phyloP scores from a whole-genome alignment of 64 coral and sea anemone genomes.

The Stichodactyla mertensii region DNA sequence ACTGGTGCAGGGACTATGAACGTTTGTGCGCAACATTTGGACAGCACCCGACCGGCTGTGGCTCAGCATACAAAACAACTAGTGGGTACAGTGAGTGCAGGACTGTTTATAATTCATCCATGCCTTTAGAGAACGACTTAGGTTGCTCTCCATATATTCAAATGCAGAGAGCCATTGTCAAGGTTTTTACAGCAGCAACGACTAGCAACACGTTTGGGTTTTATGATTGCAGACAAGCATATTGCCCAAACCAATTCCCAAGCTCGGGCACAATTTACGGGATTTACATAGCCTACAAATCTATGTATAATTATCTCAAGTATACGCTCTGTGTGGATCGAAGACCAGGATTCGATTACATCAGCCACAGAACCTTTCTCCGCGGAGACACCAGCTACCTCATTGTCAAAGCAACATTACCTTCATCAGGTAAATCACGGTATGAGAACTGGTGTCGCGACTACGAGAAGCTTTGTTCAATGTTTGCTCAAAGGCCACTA shows the following conservation, averaged over 20 bases:
- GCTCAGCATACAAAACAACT: neutral
- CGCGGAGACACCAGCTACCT: conserved; percentile 7
- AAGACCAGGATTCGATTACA: conserved; percentile 7
- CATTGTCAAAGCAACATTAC: neutral
- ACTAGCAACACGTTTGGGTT: conserved; percentile 31
- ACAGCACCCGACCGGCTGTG: conserved; percentile 39
- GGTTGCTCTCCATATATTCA: neutral
- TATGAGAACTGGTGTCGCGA: conserved; percentile 46
- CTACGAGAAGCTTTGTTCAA: conserved; percentile 34
- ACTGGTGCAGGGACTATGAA: conserved; percentile 55
- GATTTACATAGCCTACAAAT: neutral
- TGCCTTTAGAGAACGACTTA: conserved; percentile 23
- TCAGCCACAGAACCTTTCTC: neutral
- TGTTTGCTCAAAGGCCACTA: conserved; percentile 16
- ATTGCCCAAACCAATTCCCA: conserved; percentile 13
- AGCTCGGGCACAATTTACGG: neutral
- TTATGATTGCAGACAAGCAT: neutral
- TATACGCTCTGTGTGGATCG: neutral
- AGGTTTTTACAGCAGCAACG: neutral
- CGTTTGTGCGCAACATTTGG: conserved; percentile 26
- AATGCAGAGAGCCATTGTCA: neutral
- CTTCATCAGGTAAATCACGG: neutral
- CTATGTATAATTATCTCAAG: neutral
- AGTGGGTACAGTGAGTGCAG: neutral
- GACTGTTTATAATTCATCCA: conserved; percentile 32